Evolutionary conservation across 1,140 invertebrate genomes (phyloP).

Genomic region (Scaptomyza graminum): DNA sequence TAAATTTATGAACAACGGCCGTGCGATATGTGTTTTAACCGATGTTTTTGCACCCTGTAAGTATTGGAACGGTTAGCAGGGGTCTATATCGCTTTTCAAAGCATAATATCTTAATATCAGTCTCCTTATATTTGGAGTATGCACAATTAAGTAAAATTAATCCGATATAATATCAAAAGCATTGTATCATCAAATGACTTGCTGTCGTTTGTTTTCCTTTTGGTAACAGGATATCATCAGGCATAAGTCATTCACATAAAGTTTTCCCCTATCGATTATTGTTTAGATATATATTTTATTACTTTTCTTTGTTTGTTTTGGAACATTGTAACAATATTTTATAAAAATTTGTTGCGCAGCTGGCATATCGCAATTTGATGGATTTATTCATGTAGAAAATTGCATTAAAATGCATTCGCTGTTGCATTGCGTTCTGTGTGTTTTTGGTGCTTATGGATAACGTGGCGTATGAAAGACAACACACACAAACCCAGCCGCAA

Average conservation of each 20-base stretch:
- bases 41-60: too few relatives aligned
- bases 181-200: too few relatives aligned
- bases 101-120: too few relatives aligned
- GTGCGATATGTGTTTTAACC: too few relatives aligned
- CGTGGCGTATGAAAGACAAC: slow-evolving; percentile 18
- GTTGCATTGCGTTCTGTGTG: slow-evolving; percentile 3
- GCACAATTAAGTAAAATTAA: too few relatives aligned
- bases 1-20: slow-evolving; percentile 35
- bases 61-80: too few relatives aligned
- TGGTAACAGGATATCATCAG: not conserved
- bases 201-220: too few relatives aligned
- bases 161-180: too few relatives aligned
- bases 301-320: slow-evolving; percentile 12
- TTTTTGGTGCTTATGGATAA: slow-evolving; percentile 6
- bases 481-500: slow-evolving; percentile 29
- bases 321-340: slow-evolving; percentile 41
- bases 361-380: slow-evolving; percentile 45
- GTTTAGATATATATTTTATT: slow-evolving; percentile 23
- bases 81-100: too few relatives aligned
- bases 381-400: slow-evolving; percentile 55
- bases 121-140: too few relatives aligned
- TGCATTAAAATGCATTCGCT: slow-evolving; percentile 46
- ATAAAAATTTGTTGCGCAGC: slow-evolving; percentile 38
- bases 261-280: slow-evolving; percentile 12
- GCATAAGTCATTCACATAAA: not conserved